Evolutionary conservation across 2,888 invertebrate species (phyloP), one percentile per base, ranked within the genome.

Genomic region (Liodrosophila aerea): DNA sequence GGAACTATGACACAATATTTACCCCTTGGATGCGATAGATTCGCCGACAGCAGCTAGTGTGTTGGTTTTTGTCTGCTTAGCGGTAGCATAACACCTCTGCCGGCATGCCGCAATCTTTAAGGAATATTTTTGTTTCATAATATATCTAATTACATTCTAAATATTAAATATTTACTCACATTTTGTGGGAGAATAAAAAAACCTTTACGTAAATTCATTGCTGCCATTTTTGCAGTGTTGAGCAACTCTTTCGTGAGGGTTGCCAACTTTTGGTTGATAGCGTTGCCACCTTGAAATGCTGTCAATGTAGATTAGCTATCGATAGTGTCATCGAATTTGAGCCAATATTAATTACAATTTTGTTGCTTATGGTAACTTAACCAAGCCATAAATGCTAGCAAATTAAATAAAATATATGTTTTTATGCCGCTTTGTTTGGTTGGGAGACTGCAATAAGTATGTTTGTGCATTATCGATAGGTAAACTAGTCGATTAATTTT

Each of bases 1-100:
- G n/a, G n/a, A n/a, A n/a, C n/a, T n/a, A n/a, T n/a, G n/a, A n/a
- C n/a, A 8, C 5, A 40, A 31, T 29, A 50, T 36, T 67, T 72
- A 94, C 94, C 94, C 94, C 92, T 93, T 93, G 27, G 93, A 91
- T 68, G 93, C 92, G 80, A 94, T 89, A 43, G 94, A 93, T 88
- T 93, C 91, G 44, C 92, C 92, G 59, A 92, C 90, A 31, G 93
- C 89, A 56, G 91, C 90, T 68, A 92, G 85, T 77, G 90, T 90
- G 59, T 90, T 90, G 64, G 87, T 87, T 58, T 90, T 90, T 62
- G 87, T 87, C 50, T 87, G 86, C 27, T 87, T 90, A 88, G 85
- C 88, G 86, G 89, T 89, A 18, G 81, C 81, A 50, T 77, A 87
- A 50, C 67, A 69, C 65, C 68, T 78, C 34, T 52, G 62, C 37